Base-by-base conservation (phyloP, 2,797 vertebrate genomes). In the Myiotriccus ornatus region DNA sequence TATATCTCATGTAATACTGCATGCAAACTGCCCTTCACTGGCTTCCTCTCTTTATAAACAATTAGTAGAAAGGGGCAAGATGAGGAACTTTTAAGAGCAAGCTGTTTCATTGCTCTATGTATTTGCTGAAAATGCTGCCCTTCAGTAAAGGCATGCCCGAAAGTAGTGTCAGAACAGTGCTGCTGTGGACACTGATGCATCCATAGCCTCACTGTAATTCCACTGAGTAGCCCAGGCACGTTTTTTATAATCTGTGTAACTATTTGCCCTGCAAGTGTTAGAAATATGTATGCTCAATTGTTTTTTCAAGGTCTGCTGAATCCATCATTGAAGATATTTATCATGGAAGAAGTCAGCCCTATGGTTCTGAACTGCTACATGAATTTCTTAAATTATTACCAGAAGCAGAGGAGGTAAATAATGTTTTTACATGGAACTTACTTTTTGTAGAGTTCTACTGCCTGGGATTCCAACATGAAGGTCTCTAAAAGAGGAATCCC, bases 321-420 rank as follows among this genome's bases (percentile, higher is more conserved):
- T 98, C 98, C 95, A 99, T 99, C 93, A 98, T 99, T 60, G 99
- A 99, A 97, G 99, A 99, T 97, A 98, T 99, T 94, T 98, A 97
- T 70, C 97, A 91, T 93, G 99, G 99, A 94, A 98, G 98, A 90
- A 98, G 98, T 91, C 98, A 99, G 94, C 97, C 97, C 78, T 99
- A 99, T 41, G 98, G 98, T 79, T 97, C 98, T 16, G 99, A 99
- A 97, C 98, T 98, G 19, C 98, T 99, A 89, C 98, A 98, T 97
- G 99, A 99, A 96, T 98, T 99, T 96, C 98, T 99, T 92, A 99
- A 99, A 96, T 98, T 99, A 92, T 98, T 99, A 93, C 99, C 99
- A 55, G 99, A 99, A 86, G 92, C 98, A 46, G 99, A 99, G 96
- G 99, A 99, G 99, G 99, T 99, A 95, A 98, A 97, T 83, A 65